Conservation (phyloP, 2,888 invertebrate species). For the Catocala fraxini region DNA sequence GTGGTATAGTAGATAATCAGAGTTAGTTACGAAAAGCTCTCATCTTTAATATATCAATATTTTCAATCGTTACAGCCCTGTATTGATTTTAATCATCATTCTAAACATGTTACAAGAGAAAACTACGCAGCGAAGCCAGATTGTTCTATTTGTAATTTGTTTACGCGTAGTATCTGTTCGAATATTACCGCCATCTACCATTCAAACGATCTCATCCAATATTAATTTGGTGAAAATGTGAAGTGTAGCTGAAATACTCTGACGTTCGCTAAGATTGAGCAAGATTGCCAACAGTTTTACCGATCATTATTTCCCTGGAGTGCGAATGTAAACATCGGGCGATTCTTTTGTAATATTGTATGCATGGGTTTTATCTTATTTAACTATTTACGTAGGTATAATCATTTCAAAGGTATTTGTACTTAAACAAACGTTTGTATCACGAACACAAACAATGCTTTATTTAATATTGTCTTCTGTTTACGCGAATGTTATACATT, state of each 20-base stretch:
- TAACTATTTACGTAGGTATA: constrained; percentile 23
- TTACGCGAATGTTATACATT: no score
- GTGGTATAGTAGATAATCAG: no score
- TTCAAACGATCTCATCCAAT: constrained; percentile 45
- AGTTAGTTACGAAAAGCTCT: no score
- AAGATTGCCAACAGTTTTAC: constrained; percentile 44
- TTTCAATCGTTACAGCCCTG: background rate
- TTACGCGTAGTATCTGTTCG: constrained; percentile 23
- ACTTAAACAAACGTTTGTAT: background rate
- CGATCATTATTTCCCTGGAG: constrained; percentile 59
- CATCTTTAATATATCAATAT: background rate
- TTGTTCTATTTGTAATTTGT: constrained; percentile 31
- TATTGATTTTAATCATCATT: constrained; percentile 26
- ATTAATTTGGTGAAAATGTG: constrained; percentile 46
- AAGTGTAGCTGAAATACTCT: constrained; percentile 33
- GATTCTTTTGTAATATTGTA: constrained; percentile 51
- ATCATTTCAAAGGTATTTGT: constrained; percentile 1
- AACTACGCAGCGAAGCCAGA: constrained; percentile 20
- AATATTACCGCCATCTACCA: constrained; percentile 34
- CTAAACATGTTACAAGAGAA: constrained; percentile 25
- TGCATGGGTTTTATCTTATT: constrained; percentile 48
- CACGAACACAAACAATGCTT: background rate
- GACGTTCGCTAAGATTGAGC: constrained; percentile 28
- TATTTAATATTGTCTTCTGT: no score
- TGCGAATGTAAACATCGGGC: constrained; percentile 43